These are phyloP conservation scores for Stenolophus ochropezus DNA, from an alignment of 2,888 invertebrate species.

Conservation along the genomic window DNA sequence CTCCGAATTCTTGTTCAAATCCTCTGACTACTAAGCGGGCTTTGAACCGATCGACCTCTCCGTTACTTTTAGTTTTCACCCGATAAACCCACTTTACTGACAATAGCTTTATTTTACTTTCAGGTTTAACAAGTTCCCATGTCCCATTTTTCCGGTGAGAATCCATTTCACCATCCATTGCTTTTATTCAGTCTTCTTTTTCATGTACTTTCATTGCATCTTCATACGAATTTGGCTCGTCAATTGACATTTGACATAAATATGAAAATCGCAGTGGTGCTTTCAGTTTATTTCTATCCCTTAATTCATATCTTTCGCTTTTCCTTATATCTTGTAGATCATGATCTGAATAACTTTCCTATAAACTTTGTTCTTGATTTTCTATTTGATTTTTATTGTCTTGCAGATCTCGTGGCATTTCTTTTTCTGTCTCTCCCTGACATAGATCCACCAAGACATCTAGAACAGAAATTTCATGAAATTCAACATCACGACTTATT, in stretches of 20 bases:
- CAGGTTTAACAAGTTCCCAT: no score
- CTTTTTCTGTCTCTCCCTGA: not conserved
- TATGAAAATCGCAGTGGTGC: not conserved
- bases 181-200: not conserved
- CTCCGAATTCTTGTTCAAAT: no score
- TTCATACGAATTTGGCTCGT: not conserved
- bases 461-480: constrained; percentile 26
- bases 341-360: not conserved
- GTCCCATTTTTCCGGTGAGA: not conserved
- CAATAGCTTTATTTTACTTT: no score
- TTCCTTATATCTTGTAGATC: not conserved
- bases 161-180: not conserved
- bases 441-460: not conserved
- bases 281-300: not conserved
- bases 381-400: not conserved
- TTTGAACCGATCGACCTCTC: no score
- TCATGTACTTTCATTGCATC: not conserved
- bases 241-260: not conserved
- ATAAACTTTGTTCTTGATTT: not conserved
- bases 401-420: not conserved
- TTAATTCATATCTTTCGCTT: not conserved
- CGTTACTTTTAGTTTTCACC: no score
- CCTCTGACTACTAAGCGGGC: no score
- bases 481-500: constrained; percentile 58
- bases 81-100: no score